phyloP scores from a whole-genome alignment of 2,113 vertebrate genomes.

The Ochotona curzoniae region DNA sequence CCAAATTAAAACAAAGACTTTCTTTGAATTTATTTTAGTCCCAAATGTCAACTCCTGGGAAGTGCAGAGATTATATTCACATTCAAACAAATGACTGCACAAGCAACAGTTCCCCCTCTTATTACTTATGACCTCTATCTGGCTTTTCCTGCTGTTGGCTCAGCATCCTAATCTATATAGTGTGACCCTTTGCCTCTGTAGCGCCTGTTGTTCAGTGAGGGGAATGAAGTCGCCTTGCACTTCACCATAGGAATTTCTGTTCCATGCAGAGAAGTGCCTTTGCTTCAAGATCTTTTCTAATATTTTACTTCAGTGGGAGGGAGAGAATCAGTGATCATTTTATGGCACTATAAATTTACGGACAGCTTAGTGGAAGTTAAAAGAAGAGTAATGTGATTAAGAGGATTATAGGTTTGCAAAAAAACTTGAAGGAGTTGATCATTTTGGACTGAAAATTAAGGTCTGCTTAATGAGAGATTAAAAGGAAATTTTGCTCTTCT shows the following conservation, averaged over 20 bases:
- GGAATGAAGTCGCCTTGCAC: conserved; percentile 39
- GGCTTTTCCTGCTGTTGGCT: conserved; percentile 46
- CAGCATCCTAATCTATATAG: conserved; percentile 34
- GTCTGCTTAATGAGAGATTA: background rate
- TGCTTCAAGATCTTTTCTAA: conserved; percentile 62
- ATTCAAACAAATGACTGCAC: conserved; percentile 36
- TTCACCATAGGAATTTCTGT: conserved; percentile 45
- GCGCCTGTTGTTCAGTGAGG: conserved; percentile 44
- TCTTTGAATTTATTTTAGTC: conserved; percentile 57
- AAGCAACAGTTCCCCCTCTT: background rate
- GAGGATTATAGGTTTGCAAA: background rate
- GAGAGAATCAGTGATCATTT: conserved; percentile 42
- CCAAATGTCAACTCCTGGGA: conserved; percentile 16
- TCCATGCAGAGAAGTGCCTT: conserved; percentile 54
- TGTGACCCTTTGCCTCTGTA: conserved; percentile 56
- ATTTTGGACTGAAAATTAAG: conserved; percentile 11
- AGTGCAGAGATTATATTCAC: conserved; percentile 33
- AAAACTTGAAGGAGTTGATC: conserved; percentile 24
- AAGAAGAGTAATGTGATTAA: conserved; percentile 38
- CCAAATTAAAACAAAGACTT: conserved; percentile 67
- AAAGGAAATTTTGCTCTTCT: background rate
- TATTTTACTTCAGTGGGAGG: conserved; percentile 67
- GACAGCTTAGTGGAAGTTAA: conserved; percentile 46
- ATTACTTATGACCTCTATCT: conserved; percentile 59
- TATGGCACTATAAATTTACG: conserved; percentile 34